phyloP scores from a whole-genome alignment of 2,797 vertebrate species.

The Muraenolepis orangiensis region DNA sequence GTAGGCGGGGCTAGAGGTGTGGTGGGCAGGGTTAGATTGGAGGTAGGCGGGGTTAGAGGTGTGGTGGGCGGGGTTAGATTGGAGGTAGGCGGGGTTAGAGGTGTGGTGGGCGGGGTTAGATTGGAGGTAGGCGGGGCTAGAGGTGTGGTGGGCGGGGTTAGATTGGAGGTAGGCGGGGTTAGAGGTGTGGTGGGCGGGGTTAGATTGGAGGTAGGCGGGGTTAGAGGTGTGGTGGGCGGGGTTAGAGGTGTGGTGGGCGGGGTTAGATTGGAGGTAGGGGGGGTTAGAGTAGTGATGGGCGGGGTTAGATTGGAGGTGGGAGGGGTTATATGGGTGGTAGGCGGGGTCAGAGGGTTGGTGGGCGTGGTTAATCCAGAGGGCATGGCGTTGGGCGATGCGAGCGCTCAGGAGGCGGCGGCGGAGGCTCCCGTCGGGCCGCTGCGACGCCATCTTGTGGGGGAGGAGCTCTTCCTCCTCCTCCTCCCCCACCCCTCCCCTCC shows the following conservation, averaged over 20 bases:
- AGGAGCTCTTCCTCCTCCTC: slow-evolving; percentile 61
- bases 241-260: not conserved
- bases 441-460: slow-evolving; percentile 51
- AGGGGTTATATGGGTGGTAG: slow-evolving; percentile 10
- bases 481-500: slow-evolving; percentile 20
- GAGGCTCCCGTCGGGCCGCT: slow-evolving; percentile 59
- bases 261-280: slow-evolving; percentile 11
- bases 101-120: too few species aligned
- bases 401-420: slow-evolving; percentile 63
- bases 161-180: too few species aligned
- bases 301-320: slow-evolving; percentile 12
- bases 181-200: too few species aligned
- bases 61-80: too few species aligned
- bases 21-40: too few species aligned
- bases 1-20: not conserved
- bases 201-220: too few species aligned
- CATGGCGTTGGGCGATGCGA: slow-evolving; percentile 59
- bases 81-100: too few species aligned
- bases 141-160: too few species aligned
- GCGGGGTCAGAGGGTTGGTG: slow-evolving; percentile 2
- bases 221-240: not conserved
- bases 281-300: slow-evolving; percentile 6
- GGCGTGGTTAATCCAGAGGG: slow-evolving; percentile 34
- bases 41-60: too few species aligned
- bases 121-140: too few species aligned